Evolutionary conservation across 30 jellyfish, hydroid and myxozoan genomes (phyloP).

Genomic region (Turritopsis dohrnii): DNA sequence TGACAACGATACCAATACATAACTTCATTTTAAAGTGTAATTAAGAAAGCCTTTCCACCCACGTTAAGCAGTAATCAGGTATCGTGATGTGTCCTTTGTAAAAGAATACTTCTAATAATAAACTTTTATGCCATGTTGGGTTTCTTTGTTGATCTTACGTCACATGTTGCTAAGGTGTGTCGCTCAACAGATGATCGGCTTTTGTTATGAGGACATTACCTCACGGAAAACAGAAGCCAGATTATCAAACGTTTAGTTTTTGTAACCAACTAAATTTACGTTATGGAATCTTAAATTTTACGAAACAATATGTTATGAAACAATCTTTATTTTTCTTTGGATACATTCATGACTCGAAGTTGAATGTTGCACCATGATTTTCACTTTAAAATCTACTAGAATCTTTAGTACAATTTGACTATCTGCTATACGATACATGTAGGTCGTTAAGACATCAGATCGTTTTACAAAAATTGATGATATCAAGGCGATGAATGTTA

Average conservation of each 20-base stretch:
- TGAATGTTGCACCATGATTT: too few species aligned
- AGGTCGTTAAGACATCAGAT: too few species aligned
- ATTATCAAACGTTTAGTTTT: not conserved
- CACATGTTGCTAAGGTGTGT: not conserved
- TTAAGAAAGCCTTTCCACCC: not conserved
- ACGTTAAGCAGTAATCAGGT: not conserved
- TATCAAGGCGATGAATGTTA: too few species aligned
- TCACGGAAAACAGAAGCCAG: not conserved
- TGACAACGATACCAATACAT: not conserved
- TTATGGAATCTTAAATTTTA: too few species aligned
- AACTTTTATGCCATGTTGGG: not conserved
- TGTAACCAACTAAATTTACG: too few species aligned
- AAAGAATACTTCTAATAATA: not conserved
- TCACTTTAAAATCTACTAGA: too few species aligned
- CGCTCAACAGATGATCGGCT: not conserved
- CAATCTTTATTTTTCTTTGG: too few species aligned
- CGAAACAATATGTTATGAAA: too few species aligned
- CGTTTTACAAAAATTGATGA: too few species aligned
- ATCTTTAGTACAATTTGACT: too few species aligned
- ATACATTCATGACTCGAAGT: too few species aligned
- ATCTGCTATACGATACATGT: too few species aligned
- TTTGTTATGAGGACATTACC: not conserved
- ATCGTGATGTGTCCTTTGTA: not conserved
- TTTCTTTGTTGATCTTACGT: not conserved
- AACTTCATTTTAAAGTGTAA: not conserved